Percentiles rank a stretch among this genome's conserved stretches.
Conservation (phyloP, 2,113 vertebrate genomes). For the Grammatotria lemairii region DNA sequence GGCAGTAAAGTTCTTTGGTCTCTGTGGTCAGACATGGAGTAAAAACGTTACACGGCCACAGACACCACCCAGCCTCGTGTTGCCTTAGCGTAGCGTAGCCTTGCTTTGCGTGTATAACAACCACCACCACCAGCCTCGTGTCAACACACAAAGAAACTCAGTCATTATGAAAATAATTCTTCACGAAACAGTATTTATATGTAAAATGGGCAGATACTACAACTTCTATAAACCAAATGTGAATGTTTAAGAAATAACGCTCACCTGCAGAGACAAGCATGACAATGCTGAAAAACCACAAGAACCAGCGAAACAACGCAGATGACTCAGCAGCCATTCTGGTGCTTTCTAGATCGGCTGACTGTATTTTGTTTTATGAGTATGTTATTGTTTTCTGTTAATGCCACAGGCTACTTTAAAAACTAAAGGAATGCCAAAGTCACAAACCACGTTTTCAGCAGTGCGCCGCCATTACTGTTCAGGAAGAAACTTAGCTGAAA, state of each 20-base stretch:
- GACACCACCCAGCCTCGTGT: not conserved
- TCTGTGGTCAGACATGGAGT: not conserved
- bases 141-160: not conserved
- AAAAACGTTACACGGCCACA: not conserved
- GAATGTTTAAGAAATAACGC: not conserved
- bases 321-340: not conserved
- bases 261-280: not conserved
- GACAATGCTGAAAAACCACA: not conserved
- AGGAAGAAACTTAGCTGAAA: not conserved
- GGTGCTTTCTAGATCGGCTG: not conserved
- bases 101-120: not conserved
- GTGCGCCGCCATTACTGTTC: not conserved
- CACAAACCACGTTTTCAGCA: not conserved
- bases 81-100: not conserved
- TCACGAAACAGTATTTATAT: not conserved
- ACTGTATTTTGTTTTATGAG: not conserved
- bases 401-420: not conserved
- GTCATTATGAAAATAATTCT: not conserved
- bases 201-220: not conserved
- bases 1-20: not conserved
- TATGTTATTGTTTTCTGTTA: fast-evolving
- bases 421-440: not conserved
- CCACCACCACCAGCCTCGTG: not conserved
- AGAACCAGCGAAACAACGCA: not conserved
- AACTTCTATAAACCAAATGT: not conserved